Evolutionary conservation across 2,888 invertebrate genomes (phyloP), one percentile per base, ranked within the genome.

Genomic region (Tenthredo livida): DNA sequence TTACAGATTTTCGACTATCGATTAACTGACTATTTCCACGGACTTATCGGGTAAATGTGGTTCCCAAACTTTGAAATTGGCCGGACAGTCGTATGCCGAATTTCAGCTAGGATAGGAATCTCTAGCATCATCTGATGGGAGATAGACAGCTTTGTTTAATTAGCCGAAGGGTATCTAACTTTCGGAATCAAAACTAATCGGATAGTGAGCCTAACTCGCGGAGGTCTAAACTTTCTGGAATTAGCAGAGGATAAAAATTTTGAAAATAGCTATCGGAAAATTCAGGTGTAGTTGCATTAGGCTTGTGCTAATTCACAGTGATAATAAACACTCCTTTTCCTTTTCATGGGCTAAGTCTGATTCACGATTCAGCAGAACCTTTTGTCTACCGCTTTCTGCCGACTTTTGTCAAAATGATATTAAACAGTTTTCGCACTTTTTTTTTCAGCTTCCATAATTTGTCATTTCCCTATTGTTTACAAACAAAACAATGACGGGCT

Each of bases 401-500:
- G 12, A 21, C 7, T 50, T 47, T 77, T 29, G 47, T 17, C 47
- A 54, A 37, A 54, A 33, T 40, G 29, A 29, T 54, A n/a, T 80
- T 58, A 25, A 61, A 40, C 61, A 61, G 21, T 40, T 61, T 61
- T 37, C 37, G n/a, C 37, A 80, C 40, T 40, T 40, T 61, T 15
- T 40, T 40, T 80, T 50, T 4, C 25, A 61, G 37, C n/a, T 54
- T 40, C 58, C 40, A 21, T 17, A 61, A 80, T 50, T 50, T 37
- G 37, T 40, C 37, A 37, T 21, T 61, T 80, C 61, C 40, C 40
- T 80, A 61, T 80, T 80, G 80, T 80, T 80, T 61, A 40, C 25
- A 10, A 61, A 40, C n/a, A 37, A 80, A 80, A 80, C 40, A 58
- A 80, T 21, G 40, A 50, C 40, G 80, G 7, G 40, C 37, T 61